Evolutionary conservation across 2,797 vertebrate genomes (phyloP).

Genomic region (Hydrophis major): DNA sequence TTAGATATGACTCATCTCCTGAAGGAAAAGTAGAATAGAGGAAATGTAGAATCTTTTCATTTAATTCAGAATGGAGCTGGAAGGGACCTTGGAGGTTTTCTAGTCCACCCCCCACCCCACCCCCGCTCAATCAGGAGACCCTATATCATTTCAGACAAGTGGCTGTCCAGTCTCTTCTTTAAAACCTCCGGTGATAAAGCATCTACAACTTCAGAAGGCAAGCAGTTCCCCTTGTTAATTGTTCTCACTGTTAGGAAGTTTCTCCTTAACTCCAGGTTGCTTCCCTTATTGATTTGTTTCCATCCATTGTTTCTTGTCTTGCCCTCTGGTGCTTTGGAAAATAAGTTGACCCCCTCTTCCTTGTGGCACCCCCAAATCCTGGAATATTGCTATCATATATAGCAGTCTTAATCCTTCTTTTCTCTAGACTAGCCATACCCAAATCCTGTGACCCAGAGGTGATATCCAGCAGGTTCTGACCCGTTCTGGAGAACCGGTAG

Average conservation of each 20-base stretch:
- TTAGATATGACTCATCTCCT: not conserved
- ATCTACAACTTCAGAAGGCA: not conserved
- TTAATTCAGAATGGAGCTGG: not conserved
- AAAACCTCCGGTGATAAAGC: not conserved
- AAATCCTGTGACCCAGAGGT: not conserved
- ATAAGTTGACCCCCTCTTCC: not conserved
- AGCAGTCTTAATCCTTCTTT: not conserved
- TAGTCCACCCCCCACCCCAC: not conserved
- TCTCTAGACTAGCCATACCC: not conserved
- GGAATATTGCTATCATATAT: not conserved
- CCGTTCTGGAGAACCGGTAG: too few relatives aligned
- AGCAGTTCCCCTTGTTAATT: not conserved
- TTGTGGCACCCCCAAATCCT: not conserved
- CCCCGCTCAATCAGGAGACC: not conserved
- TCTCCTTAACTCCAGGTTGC: not conserved
- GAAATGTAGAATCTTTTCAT: not conserved
- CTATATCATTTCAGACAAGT: not conserved
- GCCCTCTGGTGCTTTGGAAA: not conserved
- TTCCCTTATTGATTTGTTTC: not conserved
- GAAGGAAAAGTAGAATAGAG: not conserved
- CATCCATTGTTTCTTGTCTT: not conserved
- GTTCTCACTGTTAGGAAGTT: not conserved
- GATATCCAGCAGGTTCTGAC: too few relatives aligned
- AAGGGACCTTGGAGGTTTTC: not conserved
- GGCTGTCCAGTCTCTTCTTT: not conserved